Percentiles rank a stretch among this genome's conserved stretches.
These are phyloP conservation scores for Parasteatoda lunata DNA, from an alignment of 2,888 invertebrate genomes.

Conservation along the genomic window DNA sequence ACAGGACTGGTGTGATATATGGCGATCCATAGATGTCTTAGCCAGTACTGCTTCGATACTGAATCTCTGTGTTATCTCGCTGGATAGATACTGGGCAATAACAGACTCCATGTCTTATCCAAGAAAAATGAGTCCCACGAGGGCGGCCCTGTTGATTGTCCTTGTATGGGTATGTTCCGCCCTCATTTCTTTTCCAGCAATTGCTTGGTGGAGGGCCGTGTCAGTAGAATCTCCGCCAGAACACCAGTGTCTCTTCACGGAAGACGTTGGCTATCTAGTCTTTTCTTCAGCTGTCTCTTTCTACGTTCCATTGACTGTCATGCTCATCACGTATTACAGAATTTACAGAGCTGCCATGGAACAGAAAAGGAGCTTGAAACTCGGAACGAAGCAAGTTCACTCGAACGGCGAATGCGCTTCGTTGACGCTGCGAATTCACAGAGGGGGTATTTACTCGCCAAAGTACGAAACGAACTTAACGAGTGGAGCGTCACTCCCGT, in stretches of 20 bases:
- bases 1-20: slow-evolving; percentile 96
- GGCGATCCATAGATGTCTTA: slow-evolving; percentile 96
- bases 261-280: slow-evolving; percentile 95
- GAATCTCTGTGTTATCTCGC: slow-evolving; percentile 95
- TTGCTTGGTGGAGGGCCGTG: slow-evolving; percentile 80
- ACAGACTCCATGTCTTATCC: slow-evolving; percentile 99
- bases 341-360: slow-evolving; percentile 95
- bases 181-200: slow-evolving; percentile 98
- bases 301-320: slow-evolving; percentile 95
- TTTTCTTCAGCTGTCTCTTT: slow-evolving; percentile 98
- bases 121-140: slow-evolving; percentile 90
- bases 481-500: slow-evolving; percentile 53
- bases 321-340: slow-evolving; percentile 98
- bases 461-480: slow-evolving; percentile 27
- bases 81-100: slow-evolving; percentile 98
- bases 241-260: slow-evolving; percentile 95
- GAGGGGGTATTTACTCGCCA: slow-evolving; percentile 81
- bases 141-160: slow-evolving; percentile 90
- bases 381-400: slow-evolving; percentile 84
- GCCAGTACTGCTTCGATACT: slow-evolving; percentile 98
- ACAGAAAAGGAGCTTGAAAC: slow-evolving; percentile 90
- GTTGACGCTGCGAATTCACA: slow-evolving; percentile 92
- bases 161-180: slow-evolving; percentile 98
- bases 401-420: slow-evolving; percentile 71
- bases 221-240: slow-evolving; percentile 74